Conservation (phyloP, 53 echinoderm and acorn worm species). For the Pentamera pediparva region DNA sequence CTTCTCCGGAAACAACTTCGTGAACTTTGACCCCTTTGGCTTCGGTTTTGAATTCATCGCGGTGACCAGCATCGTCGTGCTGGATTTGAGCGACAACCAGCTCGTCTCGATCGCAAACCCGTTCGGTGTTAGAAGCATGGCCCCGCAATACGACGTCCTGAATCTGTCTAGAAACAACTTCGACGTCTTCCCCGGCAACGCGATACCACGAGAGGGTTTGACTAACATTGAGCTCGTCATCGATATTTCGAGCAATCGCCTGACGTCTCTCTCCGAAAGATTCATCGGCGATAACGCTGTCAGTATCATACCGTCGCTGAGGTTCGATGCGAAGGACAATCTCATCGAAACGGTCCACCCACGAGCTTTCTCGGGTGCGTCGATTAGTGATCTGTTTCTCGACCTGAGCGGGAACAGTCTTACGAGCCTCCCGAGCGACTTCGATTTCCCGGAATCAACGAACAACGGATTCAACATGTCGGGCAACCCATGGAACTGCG, state of each 20-base stretch:
- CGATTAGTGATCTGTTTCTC: background rate
- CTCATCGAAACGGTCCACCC: background rate
- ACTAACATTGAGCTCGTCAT: background rate
- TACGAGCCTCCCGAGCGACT: background rate
- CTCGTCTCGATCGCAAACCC: background rate
- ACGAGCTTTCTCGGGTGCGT: background rate
- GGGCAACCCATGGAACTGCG: conserved; percentile 18
- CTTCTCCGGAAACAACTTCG: conserved; percentile 8
- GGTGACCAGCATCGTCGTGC: background rate
- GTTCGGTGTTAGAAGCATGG: background rate
- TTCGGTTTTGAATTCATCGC: background rate
- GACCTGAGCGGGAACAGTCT: background rate
- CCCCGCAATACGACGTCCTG: background rate
- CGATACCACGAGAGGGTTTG: background rate
- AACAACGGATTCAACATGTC: conserved; percentile 2
- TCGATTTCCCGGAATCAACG: background rate
- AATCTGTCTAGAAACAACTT: background rate
- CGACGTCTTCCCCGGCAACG: background rate
- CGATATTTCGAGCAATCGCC: conserved; percentile 12
- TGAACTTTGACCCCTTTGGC: background rate
- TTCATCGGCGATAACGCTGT: background rate
- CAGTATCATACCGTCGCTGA: background rate
- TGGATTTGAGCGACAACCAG: conserved; percentile 2
- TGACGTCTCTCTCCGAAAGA: background rate
- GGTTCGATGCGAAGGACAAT: background rate